Percentiles rank a stretch among this genome's conserved stretches.
phyloP scores from a whole-genome alignment of 1,140 invertebrate genomes.

The Holcopasites calliopsidis region DNA sequence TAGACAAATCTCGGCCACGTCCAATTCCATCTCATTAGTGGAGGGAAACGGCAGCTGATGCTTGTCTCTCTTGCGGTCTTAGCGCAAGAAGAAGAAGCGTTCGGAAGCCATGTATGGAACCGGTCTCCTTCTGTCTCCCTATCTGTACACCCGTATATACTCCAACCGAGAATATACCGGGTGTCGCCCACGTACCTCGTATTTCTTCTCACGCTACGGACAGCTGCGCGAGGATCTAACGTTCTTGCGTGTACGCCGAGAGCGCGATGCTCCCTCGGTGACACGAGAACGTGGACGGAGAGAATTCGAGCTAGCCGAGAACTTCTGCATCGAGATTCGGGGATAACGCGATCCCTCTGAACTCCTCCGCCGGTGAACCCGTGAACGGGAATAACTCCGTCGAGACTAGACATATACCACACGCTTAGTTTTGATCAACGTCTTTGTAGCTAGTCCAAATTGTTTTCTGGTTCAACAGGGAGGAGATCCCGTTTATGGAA shows the following conservation, averaged over 20 bases:
- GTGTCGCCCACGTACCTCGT: slow-evolving; percentile 73
- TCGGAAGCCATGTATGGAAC: slow-evolving; percentile 80
- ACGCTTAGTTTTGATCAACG: too few relatives aligned
- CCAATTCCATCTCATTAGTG: slow-evolving; percentile 81
- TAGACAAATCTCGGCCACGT: slow-evolving; percentile 81
- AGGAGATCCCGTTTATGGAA: not conserved
- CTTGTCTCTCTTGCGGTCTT: slow-evolving; percentile 77
- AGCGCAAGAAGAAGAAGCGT: slow-evolving; percentile 77
- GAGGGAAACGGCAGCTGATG: slow-evolving; percentile 77
- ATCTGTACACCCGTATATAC: slow-evolving; percentile 70
- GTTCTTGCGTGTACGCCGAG: slow-evolving; percentile 29
- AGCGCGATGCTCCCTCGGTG: not conserved
- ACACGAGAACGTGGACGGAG: not conserved
- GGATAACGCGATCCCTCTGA: slow-evolving; percentile 39
- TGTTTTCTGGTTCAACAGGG: not conserved
- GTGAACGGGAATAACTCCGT: not conserved
- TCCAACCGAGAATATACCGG: slow-evolving; percentile 73
- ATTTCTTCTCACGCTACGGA: slow-evolving; percentile 62
- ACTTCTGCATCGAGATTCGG: slow-evolving; percentile 47
- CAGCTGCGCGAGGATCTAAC: slow-evolving; percentile 41
- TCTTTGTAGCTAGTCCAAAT: not conserved
- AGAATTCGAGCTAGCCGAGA: slow-evolving; percentile 12
- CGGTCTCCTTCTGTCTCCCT: slow-evolving; percentile 76
- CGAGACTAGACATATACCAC: not conserved
- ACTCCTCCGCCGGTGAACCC: not conserved